phyloP scores from a whole-genome alignment of 2,113 vertebrate genomes.

The Ornithorhynchus anatinus region DNA sequence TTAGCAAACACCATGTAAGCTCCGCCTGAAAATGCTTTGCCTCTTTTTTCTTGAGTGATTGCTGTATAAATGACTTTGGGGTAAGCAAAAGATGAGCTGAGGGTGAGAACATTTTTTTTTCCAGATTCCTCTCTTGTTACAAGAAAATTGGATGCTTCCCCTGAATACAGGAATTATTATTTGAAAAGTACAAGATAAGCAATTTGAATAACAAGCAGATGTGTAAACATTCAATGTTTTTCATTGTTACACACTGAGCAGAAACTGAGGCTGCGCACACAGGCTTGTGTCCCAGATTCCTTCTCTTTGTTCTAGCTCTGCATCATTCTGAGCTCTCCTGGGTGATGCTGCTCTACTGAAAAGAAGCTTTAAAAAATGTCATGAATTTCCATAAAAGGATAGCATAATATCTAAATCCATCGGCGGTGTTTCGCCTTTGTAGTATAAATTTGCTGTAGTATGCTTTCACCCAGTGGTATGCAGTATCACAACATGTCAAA shows the following conservation, averaged over 20 bases:
- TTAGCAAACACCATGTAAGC: neutral
- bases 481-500: neutral
- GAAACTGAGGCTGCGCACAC: constrained; percentile 23
- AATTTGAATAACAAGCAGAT: constrained; percentile 64
- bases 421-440: neutral
- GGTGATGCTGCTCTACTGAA: constrained; percentile 38
- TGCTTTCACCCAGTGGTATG: neutral
- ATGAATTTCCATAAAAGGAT: constrained; percentile 19
- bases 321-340: constrained; percentile 46
- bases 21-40: neutral
- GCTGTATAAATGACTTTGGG: neutral
- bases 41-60: neutral
- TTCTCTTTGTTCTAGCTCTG: constrained; percentile 64
- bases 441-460: constrained; percentile 1
- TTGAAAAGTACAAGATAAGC: constrained; percentile 64
- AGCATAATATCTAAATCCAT: neutral
- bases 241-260: constrained; percentile 37
- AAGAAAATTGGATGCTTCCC: constrained; percentile 21
- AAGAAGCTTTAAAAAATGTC: neutral
- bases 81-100: neutral
- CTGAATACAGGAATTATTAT: constrained; percentile 61
- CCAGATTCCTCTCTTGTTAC: constrained; percentile 22
- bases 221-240: constrained; percentile 63
- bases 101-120: constrained; percentile 6
- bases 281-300: constrained; percentile 67